Percentiles rank a stretch among this genome's conserved stretches.
phyloP scores from a whole-genome alignment of 2,797 vertebrate genomes.

The Anas flavirostris region DNA sequence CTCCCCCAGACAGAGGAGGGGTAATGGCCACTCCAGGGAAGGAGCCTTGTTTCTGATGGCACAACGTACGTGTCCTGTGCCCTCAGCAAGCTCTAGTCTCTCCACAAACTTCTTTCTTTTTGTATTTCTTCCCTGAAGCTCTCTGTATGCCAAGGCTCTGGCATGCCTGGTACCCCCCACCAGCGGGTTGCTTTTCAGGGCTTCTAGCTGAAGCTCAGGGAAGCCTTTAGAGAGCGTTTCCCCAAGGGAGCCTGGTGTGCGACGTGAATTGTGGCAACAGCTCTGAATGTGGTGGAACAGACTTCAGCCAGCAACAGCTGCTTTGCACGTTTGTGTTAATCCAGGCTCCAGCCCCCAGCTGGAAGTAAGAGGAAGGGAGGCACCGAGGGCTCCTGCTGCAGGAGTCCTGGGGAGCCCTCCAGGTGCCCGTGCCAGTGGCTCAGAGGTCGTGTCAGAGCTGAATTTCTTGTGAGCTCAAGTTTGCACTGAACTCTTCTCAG shows the following conservation, averaged over 20 bases:
- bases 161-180: background rate
- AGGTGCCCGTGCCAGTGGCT: background rate
- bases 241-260: background rate
- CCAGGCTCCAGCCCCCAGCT: background rate
- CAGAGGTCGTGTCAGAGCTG: background rate
- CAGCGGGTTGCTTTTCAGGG: background rate
- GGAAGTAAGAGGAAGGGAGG: background rate
- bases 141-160: background rate
- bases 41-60: background rate
- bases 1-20: background rate
- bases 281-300: background rate
- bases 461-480: background rate
- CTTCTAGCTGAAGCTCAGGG: accelerated
- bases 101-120: background rate
- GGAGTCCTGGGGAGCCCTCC: background rate
- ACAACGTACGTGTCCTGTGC: background rate
- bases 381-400: background rate
- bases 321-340: background rate
- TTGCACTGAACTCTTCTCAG: background rate
- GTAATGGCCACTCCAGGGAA: too few relatives aligned
- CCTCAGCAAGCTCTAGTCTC: background rate
- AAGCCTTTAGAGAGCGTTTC: background rate
- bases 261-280: too few relatives aligned
- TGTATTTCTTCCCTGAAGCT: background rate
- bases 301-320: background rate